Evolutionary conservation across 2,113 vertebrate genomes (phyloP).

Genomic region (Trichomycterus rosablanca): DNA sequence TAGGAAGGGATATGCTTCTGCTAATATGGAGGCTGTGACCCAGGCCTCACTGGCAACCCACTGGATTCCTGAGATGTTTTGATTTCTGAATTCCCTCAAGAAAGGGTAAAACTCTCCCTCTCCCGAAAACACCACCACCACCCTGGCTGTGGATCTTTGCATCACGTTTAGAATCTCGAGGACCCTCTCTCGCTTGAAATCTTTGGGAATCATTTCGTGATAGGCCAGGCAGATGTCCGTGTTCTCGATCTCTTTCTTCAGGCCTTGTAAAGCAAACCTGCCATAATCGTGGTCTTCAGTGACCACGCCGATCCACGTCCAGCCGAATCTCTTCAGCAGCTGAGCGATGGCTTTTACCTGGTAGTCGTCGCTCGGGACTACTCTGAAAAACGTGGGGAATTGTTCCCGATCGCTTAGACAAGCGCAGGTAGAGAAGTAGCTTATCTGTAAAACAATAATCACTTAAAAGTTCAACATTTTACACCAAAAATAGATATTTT

Average conservation of each 20-base stretch:
- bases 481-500: too few species aligned
- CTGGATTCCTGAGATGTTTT: slow-evolving; percentile 71
- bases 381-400: slow-evolving; percentile 68
- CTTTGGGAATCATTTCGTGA: slow-evolving; percentile 55
- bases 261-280: slow-evolving; percentile 47
- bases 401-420: slow-evolving; percentile 63
- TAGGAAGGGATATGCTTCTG: slow-evolving; percentile 60
- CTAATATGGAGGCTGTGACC: slow-evolving; percentile 66
- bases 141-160: slow-evolving; percentile 62
- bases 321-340: slow-evolving; percentile 49
- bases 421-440: slow-evolving; percentile 67
- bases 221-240: slow-evolving; percentile 52
- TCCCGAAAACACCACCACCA: slow-evolving; percentile 66
- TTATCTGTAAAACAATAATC: slow-evolving; percentile 49
- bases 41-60: slow-evolving; percentile 75
- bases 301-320: slow-evolving; percentile 53
- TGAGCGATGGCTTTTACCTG: slow-evolving; percentile 59
- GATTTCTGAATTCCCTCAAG: slow-evolving; percentile 61
- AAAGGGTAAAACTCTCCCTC: slow-evolving; percentile 69
- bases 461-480: neutral
- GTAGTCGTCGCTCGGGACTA: slow-evolving; percentile 67
- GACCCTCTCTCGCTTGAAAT: slow-evolving; percentile 34
- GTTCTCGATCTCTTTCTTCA: slow-evolving; percentile 45
- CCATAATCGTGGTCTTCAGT: slow-evolving; percentile 55
- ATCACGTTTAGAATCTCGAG: slow-evolving; percentile 61